A percentile compares a stretch with the other conserved stretches of the same genome.
Conservation (phyloP, 2,888 invertebrate genomes). For the Uropetala carovei region DNA sequence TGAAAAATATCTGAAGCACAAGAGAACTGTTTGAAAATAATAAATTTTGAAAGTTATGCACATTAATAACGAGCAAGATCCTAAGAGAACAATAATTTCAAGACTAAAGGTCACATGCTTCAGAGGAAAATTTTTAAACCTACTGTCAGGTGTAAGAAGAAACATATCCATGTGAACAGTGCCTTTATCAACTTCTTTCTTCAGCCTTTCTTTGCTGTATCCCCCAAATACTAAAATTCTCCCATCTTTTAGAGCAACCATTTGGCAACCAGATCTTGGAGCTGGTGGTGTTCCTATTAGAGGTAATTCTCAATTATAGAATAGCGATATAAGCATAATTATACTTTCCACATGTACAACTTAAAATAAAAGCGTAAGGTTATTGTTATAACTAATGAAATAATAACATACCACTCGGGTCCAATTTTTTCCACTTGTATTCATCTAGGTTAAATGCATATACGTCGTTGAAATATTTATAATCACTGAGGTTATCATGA, state of each 20-base stretch:
- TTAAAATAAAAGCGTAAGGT: no score
- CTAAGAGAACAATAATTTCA: background rate
- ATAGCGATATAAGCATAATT: background rate
- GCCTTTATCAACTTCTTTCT: constrained; percentile 86
- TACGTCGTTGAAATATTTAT: constrained; percentile 92
- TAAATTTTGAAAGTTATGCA: no score
- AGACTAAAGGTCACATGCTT: background rate
- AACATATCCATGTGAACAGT: constrained; percentile 85
- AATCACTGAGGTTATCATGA: constrained; percentile 90
- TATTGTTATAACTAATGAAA: background rate
- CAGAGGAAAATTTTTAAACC: constrained; percentile 71
- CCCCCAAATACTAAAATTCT: constrained; percentile 86
- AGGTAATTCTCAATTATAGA: background rate
- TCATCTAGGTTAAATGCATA: constrained; percentile 88
- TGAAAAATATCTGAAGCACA: no score
- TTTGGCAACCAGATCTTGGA: constrained; percentile 89
- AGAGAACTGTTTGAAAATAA: no score
- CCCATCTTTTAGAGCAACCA: constrained; percentile 81
- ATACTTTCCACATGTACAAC: background rate
- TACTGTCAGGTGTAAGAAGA: constrained; percentile 80
- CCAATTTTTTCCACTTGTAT: constrained; percentile 86
- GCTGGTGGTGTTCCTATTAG: constrained; percentile 81
- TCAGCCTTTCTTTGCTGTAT: constrained; percentile 84
- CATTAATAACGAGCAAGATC: no score
- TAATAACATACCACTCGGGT: constrained; percentile 74